Evolutionary conservation across 2,797 vertebrate species (phyloP).

Genomic region (Pseudopleuronectes americanus): DNA sequence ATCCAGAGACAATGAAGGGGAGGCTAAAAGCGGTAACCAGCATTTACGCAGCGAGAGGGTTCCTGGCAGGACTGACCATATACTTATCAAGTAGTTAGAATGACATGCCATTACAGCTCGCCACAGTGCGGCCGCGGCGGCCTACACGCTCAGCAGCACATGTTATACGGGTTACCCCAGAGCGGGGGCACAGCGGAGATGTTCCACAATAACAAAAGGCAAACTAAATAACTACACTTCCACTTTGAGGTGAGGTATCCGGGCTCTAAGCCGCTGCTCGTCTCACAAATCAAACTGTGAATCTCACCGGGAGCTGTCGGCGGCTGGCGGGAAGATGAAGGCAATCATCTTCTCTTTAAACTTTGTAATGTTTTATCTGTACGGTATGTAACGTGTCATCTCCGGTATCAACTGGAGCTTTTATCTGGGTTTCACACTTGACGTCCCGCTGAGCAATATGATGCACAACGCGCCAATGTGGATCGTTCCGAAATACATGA

Average conservation of each 20-base stretch:
- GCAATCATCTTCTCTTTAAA: conserved; percentile 39
- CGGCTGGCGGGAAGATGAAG: conserved; percentile 26
- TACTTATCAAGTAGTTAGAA: conserved; percentile 84
- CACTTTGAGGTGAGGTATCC: conserved; percentile 58
- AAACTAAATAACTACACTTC: conserved; percentile 71
- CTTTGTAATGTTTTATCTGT: conserved; percentile 21
- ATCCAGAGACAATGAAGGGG: conserved; percentile 80
- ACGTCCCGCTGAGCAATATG: conserved; percentile 4
- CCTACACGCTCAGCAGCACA: conserved; percentile 60
- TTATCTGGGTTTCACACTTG: conserved; percentile 8
- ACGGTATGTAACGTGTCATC: conserved; percentile 34
- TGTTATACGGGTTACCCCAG: conserved; percentile 64
- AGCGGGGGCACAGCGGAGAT: conserved; percentile 30
- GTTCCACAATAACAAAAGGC: conserved; percentile 67
- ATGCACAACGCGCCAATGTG: not conserved
- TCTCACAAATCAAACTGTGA: conserved; percentile 59
- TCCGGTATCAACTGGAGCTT: conserved; percentile 26
- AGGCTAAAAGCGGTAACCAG: conserved; percentile 83
- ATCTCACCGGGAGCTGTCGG: conserved; percentile 37
- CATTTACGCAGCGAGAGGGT: conserved; percentile 80
- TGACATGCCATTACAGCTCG: conserved; percentile 79
- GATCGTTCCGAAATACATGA: not conserved
- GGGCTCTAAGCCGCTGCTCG: conserved; percentile 48
- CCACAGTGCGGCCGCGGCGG: conserved; percentile 70
- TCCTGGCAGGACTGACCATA: conserved; percentile 71